Base-by-base conservation (phyloP, 2,113 vertebrate genomes). In the Saccopteryx bilineata region DNA sequence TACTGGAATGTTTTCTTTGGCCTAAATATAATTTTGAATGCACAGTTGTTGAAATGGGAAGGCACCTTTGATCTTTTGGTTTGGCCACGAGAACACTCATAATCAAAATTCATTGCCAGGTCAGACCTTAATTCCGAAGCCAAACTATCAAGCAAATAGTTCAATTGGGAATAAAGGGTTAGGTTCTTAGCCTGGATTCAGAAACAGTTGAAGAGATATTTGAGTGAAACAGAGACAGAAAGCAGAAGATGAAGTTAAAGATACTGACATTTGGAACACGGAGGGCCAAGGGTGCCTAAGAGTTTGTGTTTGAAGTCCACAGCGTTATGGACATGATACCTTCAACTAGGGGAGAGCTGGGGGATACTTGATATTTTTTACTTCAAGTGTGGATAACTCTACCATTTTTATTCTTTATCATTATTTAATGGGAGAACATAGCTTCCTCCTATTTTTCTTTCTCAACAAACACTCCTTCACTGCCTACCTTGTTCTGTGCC, bases 1-100 rank as follows among this genome's bases (percentile, higher is more conserved):
- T 58, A 88, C 48, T 18, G 58, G 72, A 76, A 92, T 96, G 52
- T 92, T 93, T 96, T 68, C 5, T 91, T 97, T 96, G 90, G 95
- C 52, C 19, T 50, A 72, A 93, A 33, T 66, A 54, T 15, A 17
- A 75, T 83, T 63, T 81, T 66, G 24, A 91, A 83, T 87, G 71
- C 84, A 81, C 58, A 88, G 50, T 72, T 66, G 23, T 60, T 66
- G 79, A 80, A 68, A 93, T 39, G 56, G 21, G n/a, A 86, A 92
- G 75, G 78, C 39, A 39, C 14, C 68, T 76, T 63, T 65, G 65
- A 52, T 26, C 66, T 94, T 95, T 89, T 66, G 71, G 50, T 85
- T 92, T 93, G 75, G 66, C 81, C 61, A 56, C 12, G 50, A 58
- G 28, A 71, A 46, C 60, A 18, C 60, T 10, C 50, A 18, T 21